Base-by-base conservation (phyloP, 1,140 invertebrate genomes). In the Plectus sambesii region DNA sequence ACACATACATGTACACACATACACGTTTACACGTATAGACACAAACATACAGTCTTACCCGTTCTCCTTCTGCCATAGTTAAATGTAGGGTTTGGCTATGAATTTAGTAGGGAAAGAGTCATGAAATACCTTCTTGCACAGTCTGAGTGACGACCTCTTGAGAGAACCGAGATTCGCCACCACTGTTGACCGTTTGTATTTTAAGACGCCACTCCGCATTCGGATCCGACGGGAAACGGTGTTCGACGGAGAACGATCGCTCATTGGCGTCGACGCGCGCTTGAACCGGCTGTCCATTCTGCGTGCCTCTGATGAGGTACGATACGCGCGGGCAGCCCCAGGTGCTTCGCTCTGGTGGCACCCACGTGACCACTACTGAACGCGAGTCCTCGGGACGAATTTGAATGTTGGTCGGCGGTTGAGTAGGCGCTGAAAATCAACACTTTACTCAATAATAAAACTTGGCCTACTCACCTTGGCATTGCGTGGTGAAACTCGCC, bases 241-340 rank as follows among this genome's bases (percentile, higher is more conserved):
- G 17, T 33, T 33, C 30, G 12, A 33, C 30, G 12, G 12, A 17
- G 17, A 12, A 33, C 12, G 12, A 12, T 33, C 30, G 30, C 30
- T 12, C 12, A 33, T 33, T 17, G 30, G 30, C 12, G 12, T 33
- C 17, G 12, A 33, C 30, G 30, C 12, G 17, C 12, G 30, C 17
- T 33, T 33, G 30, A 33, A 17, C 12, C 30, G 5, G 5, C 15
- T 23, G 51, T 38, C 56, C 56, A 33, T 58, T 51, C 24, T 52
- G 47, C 15, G 41, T 56, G 20, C 56, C 56, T 3, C 41, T 33
- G n/a, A 58, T 47, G 49, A 51, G 42, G 49, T 52, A 58, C 26
- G 43, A 58, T 17, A 40, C 25, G 48, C 46, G 20, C 56, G 53
- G 42, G 17, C 30, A 33, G 30, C 30, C 30, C 30, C 30, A 33